Percentiles rank a stretch among this genome's conserved stretches.
These are phyloP conservation scores for Emys orbicularis DNA, from an alignment of 2,797 vertebrate genomes.

Conservation along the genomic window DNA sequence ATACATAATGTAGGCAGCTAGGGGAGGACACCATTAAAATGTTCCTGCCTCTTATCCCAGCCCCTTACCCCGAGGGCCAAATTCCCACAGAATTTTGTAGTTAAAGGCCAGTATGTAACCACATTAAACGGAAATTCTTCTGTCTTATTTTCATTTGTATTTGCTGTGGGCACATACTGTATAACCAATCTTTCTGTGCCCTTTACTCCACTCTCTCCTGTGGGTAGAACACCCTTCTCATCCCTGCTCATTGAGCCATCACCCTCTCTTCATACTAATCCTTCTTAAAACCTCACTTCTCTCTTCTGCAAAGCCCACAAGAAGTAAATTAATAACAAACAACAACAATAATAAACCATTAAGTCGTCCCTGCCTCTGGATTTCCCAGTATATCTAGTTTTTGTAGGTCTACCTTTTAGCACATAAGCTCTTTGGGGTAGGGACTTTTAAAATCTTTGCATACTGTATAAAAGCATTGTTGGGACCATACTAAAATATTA, in stretches of 20 bases:
- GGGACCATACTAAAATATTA: neutral
- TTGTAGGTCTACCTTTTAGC: neutral
- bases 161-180: neutral
- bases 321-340: neutral
- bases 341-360: neutral
- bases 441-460: neutral
- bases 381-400: neutral
- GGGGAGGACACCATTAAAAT: neutral
- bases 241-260: neutral
- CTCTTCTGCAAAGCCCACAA: neutral
- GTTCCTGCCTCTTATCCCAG: neutral
- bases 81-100: neutral
- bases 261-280: neutral
- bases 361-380: neutral
- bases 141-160: neutral
- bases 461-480: neutral
- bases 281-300: neutral
- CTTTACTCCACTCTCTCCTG: neutral
- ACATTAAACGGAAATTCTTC: neutral
- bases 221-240: neutral
- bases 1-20: neutral
- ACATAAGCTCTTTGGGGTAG: neutral
- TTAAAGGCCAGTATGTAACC: fast-evolving
- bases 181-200: neutral
- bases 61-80: neutral